These are phyloP conservation scores for Plectropomus leopardus DNA, from an alignment of 2,113 vertebrate species.

Conservation along the genomic window DNA sequence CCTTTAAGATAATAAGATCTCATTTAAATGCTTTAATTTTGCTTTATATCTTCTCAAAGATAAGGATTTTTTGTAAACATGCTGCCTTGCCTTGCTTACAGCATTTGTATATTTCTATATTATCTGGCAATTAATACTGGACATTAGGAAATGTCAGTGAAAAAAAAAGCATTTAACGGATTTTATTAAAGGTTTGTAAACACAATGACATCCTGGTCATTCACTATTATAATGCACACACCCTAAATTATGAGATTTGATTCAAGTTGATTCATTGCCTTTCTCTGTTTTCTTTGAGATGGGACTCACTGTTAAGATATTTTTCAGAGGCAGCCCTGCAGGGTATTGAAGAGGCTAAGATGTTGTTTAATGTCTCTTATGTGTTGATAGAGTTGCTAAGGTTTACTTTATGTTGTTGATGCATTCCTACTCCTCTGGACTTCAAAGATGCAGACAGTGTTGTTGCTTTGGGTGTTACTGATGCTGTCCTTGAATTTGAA, in stretches of 20 bases:
- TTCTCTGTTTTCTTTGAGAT: too few species aligned
- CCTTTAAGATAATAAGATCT: constrained; percentile 1
- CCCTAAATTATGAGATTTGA: too few species aligned
- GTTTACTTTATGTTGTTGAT: background rate
- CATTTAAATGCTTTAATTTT: constrained; percentile 1
- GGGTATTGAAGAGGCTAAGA: background rate
- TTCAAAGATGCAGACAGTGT: background rate
- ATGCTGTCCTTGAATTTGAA: background rate
- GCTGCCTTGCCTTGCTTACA: constrained; percentile 39
- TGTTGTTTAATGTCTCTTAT: background rate
- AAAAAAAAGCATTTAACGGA: constrained; percentile 2
- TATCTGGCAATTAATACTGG: constrained; percentile 21
- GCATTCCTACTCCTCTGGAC: background rate
- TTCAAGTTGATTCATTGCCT: too few species aligned
- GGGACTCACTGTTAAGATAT: too few species aligned
- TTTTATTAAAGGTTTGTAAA: constrained; percentile 45
- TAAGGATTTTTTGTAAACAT: constrained; percentile 26
- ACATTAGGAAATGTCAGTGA: background rate
- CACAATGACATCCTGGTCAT: background rate
- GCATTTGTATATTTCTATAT: constrained; percentile 32
- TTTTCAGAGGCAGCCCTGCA: background rate
- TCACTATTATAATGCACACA: too few species aligned
- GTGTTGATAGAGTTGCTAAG: background rate
- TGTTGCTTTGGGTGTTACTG: too few species aligned
- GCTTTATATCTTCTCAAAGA: constrained; percentile 21